Conservation (phyloP, 2,113 vertebrate species). For the Sinocyclocheilus anshuiensis region DNA sequence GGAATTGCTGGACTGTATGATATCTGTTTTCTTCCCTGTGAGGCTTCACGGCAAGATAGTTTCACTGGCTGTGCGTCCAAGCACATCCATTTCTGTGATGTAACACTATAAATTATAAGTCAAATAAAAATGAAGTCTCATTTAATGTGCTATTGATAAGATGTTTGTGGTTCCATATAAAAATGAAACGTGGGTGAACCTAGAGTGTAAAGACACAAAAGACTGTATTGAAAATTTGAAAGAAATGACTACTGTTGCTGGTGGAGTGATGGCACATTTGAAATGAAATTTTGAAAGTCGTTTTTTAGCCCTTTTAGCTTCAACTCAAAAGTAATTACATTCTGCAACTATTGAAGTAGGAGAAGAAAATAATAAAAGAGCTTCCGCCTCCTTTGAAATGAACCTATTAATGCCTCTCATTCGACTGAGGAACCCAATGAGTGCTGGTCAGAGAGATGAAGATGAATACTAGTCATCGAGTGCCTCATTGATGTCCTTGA, state of each 20-base stretch:
- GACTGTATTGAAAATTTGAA: background rate
- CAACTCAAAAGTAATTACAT: slow-evolving; percentile 32
- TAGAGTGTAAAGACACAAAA: background rate
- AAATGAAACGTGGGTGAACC: background rate
- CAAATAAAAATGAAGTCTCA: background rate
- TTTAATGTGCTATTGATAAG: slow-evolving; percentile 6
- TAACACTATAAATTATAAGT: background rate
- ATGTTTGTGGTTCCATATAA: background rate
- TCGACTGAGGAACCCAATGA: slow-evolving; percentile 34
- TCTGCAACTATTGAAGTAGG: slow-evolving; percentile 29
- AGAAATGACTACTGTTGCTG: slow-evolving; percentile 14
- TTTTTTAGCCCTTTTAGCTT: slow-evolving; percentile 15
- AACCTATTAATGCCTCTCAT: slow-evolving; percentile 40
- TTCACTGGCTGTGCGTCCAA: background rate
- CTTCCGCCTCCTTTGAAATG: slow-evolving; percentile 29
- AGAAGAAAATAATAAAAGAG: slow-evolving; percentile 31
- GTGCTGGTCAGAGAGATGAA: slow-evolving; percentile 29
- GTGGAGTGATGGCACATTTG: slow-evolving; percentile 16
- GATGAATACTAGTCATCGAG: slow-evolving; percentile 21
- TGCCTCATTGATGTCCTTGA: slow-evolving; percentile 43
- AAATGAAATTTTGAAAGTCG: slow-evolving; percentile 9
- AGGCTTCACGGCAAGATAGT: background rate
- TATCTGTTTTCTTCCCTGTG: slow-evolving; percentile 19
- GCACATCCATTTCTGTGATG: background rate
- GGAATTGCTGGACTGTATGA: background rate